Base-by-base conservation (phyloP, 1,140 invertebrate genomes). In the Hycleus phaleratus region DNA sequence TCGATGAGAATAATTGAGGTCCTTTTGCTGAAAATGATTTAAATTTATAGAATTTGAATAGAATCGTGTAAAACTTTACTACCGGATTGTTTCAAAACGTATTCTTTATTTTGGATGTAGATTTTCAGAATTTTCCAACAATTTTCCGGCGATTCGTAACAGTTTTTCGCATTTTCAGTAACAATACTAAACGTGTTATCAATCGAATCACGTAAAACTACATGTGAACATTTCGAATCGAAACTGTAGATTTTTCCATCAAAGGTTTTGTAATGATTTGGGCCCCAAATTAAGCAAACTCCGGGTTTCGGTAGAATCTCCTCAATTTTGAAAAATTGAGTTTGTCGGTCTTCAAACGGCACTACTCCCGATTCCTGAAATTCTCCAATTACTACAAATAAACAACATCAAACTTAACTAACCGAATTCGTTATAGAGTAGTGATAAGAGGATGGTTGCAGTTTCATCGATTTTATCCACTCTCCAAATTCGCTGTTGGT, bases 191-290 rank as follows among this genome's bases (percentile, higher is more conserved):
- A 89, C 2, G 82, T 81, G 46, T 81, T 82, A 48, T 86, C 81
- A 2, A 76, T 68, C 0, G 79, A 68, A 63, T 90, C 87, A 2
- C 79, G 78, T 0, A 87, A 72, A n/a, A 90, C 65, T 0, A 81
- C 81, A 58, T 88, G 82, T 0, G 80, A 73, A 63, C 85, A 88
- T 2, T 77, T 71, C 2, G 85, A 82, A 5, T 82, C 73, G 50
- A 85, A 84, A 57, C 82, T 85, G 62, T 67, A 74, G 67, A 81
- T 75, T 63, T 74, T 75, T 3, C 88, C 88, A 75, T 93, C 90
- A 65, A 93, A 93, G 0, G 90, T 93, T 68, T 90, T 88, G 63
- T 86, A 90, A 73, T 93, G 90, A 3, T 80, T 75, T 38, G 84
- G 85, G 12, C 83, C 82, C 91, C 91, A 93, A 2, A 83, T 82